A percentile compares a stretch with the other conserved stretches of the same genome.
phyloP scores from a whole-genome alignment of 2,888 invertebrate species.

The Drosophila testacea region DNA sequence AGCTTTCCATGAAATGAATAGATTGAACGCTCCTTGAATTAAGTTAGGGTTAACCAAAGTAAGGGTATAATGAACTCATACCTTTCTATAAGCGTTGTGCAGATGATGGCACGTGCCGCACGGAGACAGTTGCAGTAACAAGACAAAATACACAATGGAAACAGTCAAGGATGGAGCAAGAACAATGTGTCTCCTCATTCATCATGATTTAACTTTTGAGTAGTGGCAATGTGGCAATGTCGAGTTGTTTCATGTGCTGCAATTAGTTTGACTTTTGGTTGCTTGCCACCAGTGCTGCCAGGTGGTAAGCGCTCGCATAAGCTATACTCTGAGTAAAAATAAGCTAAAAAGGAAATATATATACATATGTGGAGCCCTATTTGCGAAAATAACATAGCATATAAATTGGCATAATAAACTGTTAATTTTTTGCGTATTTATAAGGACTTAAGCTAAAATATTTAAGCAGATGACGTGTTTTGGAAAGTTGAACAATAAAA shows the following conservation, averaged over 20 bases:
- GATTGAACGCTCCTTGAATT: background rate
- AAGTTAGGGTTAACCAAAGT: background rate
- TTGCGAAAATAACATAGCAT: too few species aligned
- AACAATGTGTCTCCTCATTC: conserved; percentile 49
- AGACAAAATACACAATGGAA: conserved; percentile 6
- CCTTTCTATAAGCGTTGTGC: conserved; percentile 12
- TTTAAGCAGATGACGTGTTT: too few species aligned
- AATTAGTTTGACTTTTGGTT: conserved; percentile 58
- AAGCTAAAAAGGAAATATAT: too few species aligned
- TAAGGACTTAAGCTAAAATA: too few species aligned
- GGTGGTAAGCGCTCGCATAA: too few species aligned
- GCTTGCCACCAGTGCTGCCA: conserved; percentile 12
- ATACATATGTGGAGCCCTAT: too few species aligned
- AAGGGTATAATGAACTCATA: conserved; percentile 24
- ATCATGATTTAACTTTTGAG: conserved; percentile 55
- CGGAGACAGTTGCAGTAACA: conserved; percentile 37
- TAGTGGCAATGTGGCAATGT: conserved; percentile 49
- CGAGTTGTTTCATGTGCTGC: conserved; percentile 60
- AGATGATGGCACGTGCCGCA: conserved; percentile 24
- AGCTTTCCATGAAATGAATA: too few species aligned
- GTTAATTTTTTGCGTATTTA: too few species aligned
- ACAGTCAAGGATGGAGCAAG: conserved; percentile 9
- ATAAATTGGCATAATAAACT: too few species aligned
- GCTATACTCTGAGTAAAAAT: too few species aligned
- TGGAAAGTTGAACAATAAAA: too few species aligned